Percentiles rank a stretch among this genome's conserved stretches.
These are phyloP conservation scores for Drosophila lini DNA, from an alignment of 1,140 invertebrate species.

Conservation along the genomic window DNA sequence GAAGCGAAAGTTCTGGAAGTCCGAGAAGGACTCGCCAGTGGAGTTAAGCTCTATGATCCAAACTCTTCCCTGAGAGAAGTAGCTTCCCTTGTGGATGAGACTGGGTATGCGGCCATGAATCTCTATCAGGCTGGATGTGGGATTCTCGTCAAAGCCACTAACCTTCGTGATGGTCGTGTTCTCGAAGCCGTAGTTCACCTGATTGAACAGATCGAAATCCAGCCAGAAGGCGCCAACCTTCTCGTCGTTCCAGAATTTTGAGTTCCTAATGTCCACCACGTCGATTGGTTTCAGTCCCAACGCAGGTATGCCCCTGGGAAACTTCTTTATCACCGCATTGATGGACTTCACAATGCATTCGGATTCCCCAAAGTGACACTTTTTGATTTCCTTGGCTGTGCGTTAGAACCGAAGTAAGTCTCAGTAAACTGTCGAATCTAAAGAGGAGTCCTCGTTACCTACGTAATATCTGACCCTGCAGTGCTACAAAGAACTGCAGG, in stretches of 20 bases:
- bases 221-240: constrained; percentile 26
- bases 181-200: constrained; percentile 64
- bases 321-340: constrained; percentile 45
- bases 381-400: constrained; percentile 45
- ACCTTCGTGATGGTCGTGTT: constrained; percentile 61
- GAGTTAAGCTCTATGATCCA: constrained; percentile 39
- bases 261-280: constrained; percentile 56
- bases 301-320: constrained; percentile 51
- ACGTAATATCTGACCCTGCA: constrained; percentile 34
- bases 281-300: constrained; percentile 59
- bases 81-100: constrained; percentile 52
- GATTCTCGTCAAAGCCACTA: constrained; percentile 48
- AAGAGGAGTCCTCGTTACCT: constrained; percentile 19
- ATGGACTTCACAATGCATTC: constrained; percentile 51
- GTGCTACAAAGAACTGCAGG: constrained; percentile 3
- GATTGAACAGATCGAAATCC: constrained; percentile 36
- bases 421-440: not conserved
- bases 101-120: constrained; percentile 61
- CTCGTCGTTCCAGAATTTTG: constrained; percentile 25
- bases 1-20: constrained; percentile 62
- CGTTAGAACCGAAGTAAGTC: not conserved
- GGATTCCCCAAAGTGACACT: constrained; percentile 48
- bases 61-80: constrained; percentile 21
- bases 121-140: constrained; percentile 37
- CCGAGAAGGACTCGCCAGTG: constrained; percentile 44